Evolutionary conservation across 2,888 invertebrate species (phyloP), one percentile per base, ranked within the genome.

Genomic region (Macrosoma leucophasiata): DNA sequence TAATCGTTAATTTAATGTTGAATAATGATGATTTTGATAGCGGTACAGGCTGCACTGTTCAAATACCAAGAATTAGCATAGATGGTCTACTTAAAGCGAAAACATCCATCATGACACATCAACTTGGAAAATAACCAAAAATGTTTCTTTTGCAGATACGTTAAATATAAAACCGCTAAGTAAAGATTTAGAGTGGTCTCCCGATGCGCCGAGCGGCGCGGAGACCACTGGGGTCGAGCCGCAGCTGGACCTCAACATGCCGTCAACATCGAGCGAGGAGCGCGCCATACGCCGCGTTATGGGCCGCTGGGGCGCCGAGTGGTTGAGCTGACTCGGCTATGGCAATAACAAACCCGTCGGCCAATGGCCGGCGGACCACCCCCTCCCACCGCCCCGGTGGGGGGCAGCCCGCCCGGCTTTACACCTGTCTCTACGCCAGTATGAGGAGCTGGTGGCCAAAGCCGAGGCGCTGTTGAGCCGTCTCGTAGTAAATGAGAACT

Each of bases 321-420:
- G 96, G 96, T 95, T 96, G 88, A 95, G 95, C 95, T 96, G 96
- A 96, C 95, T 96, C 95, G 93, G 90, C 89, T 64, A 69, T 41
- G 69, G 58, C 46, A 59, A 54, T 40, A 62, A 59, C 47, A 48
- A 63, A 35, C 43, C 64, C 43, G 67, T 64, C 61, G 68, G 58
- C 45, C 62, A 57, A 36, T 84, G 84, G 84, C 82, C 85, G 69
- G 73, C 71, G 49, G 69, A 69, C 51, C 76, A 75, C 76, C 82
- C 77, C 73, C 76, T 82, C 24, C 78, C 77, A 57, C 73, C 74
- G 2, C 84, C 82, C 52, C 62, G 74, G 58, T 81, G 79, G 79
- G 81, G 77, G 69, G 74, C 72, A 46, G 57, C 73, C 42, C 84
- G 82, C 70, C 79, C 74, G 58, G 71, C 79, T 53, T 91, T 95